A percentile compares a stretch with the other conserved stretches of the same genome.
Evolutionary conservation across 2,113 vertebrate genomes (phyloP).

Genomic region (Platysteira castanea): DNA sequence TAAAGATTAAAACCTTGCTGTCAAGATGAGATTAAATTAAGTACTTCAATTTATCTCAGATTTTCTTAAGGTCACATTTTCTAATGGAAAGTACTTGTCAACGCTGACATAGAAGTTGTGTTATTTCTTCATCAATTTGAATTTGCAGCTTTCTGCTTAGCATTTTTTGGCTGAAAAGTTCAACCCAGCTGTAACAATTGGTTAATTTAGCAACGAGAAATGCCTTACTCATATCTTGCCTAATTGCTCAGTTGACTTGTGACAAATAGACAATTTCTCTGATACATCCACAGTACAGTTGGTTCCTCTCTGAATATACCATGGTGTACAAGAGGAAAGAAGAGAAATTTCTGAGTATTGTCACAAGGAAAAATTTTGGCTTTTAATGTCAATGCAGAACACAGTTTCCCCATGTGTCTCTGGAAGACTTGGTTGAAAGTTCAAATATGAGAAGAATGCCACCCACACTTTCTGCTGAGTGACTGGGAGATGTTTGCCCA

Average conservation of each 20-base stretch:
- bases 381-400: neutral
- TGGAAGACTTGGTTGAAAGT: neutral
- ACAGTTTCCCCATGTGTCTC: neutral
- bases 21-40: neutral
- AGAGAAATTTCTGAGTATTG: neutral
- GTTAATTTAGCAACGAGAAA: neutral
- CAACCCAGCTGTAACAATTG: neutral
- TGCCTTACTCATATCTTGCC: neutral
- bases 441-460: neutral
- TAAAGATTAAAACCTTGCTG: neutral
- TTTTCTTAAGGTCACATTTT: slow-evolving; percentile 28
- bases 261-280: neutral
- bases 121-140: neutral
- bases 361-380: neutral
- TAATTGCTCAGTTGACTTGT: neutral
- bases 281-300: neutral
- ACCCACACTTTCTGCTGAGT: neutral
- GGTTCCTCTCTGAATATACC: neutral
- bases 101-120: neutral
- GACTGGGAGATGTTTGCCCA: neutral
- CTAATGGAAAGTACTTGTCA: slow-evolving; percentile 4
- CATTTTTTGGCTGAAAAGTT: neutral
- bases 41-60: neutral
- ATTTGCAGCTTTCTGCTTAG: neutral
- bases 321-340: neutral